These are phyloP conservation scores for Capromys pilorides DNA, from an alignment of 2,797 vertebrate genomes.

Conservation along the genomic window DNA sequence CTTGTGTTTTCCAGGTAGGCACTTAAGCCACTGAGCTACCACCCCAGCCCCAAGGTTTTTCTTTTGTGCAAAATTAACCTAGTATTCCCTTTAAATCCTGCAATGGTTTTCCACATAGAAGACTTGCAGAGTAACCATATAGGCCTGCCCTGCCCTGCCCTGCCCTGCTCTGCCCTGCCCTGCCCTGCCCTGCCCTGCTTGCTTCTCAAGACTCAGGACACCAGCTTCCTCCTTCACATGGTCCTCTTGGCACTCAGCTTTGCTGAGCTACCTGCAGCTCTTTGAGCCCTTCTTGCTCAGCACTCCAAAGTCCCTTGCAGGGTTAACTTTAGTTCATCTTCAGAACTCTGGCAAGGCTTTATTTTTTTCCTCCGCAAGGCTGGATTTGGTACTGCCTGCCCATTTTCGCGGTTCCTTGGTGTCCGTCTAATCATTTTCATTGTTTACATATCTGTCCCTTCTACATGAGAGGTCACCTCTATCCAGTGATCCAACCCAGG, in stretches of 20 bases:
- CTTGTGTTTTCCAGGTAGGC: no score
- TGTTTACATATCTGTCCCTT: slow-evolving; percentile 19
- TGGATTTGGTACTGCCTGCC: slow-evolving; percentile 11
- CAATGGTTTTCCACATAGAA: not conserved
- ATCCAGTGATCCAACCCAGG: not conserved
- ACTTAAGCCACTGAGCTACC: no score
- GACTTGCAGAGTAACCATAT: not conserved
- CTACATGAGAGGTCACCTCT: slow-evolving; percentile 16
- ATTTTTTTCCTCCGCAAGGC: not conserved
- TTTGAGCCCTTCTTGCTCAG: not conserved
- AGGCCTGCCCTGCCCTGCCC: not conserved
- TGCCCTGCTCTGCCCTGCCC: not conserved
- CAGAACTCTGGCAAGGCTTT: slow-evolving; percentile 29
- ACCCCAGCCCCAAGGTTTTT: not conserved
- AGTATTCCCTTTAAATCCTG: slow-evolving; percentile 14
- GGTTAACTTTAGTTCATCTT: slow-evolving; percentile 2
- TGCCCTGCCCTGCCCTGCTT: not conserved
- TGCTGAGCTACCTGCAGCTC: not conserved
- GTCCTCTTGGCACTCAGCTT: not conserved
- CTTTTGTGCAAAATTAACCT: not conserved
- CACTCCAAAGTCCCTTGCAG: not conserved
- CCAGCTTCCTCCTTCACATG: not conserved
- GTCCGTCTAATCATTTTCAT: slow-evolving; percentile 45
- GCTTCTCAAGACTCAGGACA: not conserved
- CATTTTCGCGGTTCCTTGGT: slow-evolving; percentile 32